Base-by-base conservation (phyloP, 2,888 invertebrate genomes). In the Synergus laeviventris region DNA sequence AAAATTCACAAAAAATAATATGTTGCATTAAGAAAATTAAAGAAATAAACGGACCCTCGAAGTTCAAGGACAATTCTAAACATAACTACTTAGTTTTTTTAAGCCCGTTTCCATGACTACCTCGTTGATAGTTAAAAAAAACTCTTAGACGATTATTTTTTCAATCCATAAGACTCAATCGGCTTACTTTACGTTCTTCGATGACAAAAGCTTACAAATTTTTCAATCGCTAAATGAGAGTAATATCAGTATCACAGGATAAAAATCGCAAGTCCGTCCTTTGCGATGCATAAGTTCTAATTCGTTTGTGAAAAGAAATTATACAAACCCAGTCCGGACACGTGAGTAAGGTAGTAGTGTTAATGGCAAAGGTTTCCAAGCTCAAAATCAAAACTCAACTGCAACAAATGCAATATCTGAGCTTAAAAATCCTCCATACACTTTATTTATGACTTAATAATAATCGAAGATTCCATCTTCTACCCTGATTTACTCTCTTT, bases 191-290 rank as follows among this genome's bases (percentile, higher is more conserved):
- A 49, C 12, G 31, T 49, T 49, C 31, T 70, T 70, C 70, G 70
- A 36, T 70, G 70, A 70, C 21, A 24, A 59, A 59, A 59, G 36
- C 31, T 70, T 49, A 70, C 49, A 70, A 49, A 36, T 49, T 49
- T 24, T 70, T 12, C 36, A 70, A 70, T 49, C 31, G 31, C 49
- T 70, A 70, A 70, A 49, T 70, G n/a, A 49, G n/a, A 49, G 36
- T 45, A 31, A 70, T 70, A 49, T 70, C 49, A 24, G 31, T 70
- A 70, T 70, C 70, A 70, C 70, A 70, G 49, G 70, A 49, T 70
- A 70, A 70, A 70, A 70, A 70, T 70, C 70, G 49, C 70, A 49
- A 70, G 18, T 70, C 31, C 31, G 2, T 49, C 31, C 49, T 31
- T 49, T 54, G 49, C 11, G 11, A 21, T 11, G 18, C 56, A 21